Evolutionary conservation across 2,888 invertebrate genomes (phyloP).

Genomic region (Thumatha senex): DNA sequence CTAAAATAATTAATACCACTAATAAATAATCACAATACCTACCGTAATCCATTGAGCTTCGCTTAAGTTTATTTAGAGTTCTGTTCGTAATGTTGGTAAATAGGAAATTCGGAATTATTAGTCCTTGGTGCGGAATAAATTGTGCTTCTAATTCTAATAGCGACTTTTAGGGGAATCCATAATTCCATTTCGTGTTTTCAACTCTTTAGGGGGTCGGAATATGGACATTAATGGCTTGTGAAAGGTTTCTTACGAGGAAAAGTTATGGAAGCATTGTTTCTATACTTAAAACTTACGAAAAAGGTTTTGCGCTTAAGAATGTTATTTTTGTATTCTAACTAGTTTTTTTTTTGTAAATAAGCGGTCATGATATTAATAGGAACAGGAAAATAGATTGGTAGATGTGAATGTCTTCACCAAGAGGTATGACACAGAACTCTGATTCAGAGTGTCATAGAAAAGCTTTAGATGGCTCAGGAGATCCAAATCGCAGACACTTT

Average conservation of each 20-base stretch:
- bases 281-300: slow-evolving; percentile 40
- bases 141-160: slow-evolving; percentile 74
- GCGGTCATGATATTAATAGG: no score
- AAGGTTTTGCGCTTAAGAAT: slow-evolving; percentile 17
- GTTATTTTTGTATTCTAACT: background rate
- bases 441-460: no score
- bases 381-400: no score
- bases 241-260: slow-evolving; percentile 71
- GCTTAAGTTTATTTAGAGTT: slow-evolving; percentile 23
- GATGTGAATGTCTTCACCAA: no score
- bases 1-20: background rate
- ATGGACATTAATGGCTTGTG: slow-evolving; percentile 75
- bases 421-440: no score
- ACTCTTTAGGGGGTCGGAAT: slow-evolving; percentile 75
- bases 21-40: slow-evolving; percentile 17
- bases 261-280: slow-evolving; percentile 59
- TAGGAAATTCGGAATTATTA: slow-evolving; percentile 51
- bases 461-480: no score
- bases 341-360: no score
- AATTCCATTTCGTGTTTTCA: slow-evolving; percentile 79
- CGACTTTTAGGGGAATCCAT: slow-evolving; percentile 77
- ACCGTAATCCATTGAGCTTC: slow-evolving; percentile 11
- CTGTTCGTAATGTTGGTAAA: slow-evolving; percentile 15
- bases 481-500: no score
- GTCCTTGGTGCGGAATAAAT: slow-evolving; percentile 66